Evolutionary conservation across 30 jellyfish, hydroid and myxozoan genomes (phyloP).

Genomic region (Hydractinia symbiolongicarpus): DNA sequence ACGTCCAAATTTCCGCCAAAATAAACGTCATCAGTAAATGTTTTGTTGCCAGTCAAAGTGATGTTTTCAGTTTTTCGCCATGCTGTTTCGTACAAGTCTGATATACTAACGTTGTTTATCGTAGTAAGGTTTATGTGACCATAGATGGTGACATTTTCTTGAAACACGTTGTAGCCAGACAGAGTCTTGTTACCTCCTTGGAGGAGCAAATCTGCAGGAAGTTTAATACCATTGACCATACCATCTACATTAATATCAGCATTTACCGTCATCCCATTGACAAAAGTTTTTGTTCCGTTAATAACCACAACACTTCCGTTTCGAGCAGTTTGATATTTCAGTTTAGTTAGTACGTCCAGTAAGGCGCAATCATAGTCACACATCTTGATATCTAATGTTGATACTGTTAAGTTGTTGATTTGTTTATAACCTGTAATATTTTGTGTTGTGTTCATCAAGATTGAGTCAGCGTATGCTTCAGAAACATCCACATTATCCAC

Average conservation of each 20-base stretch:
- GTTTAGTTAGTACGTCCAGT: not conserved
- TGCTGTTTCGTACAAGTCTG: slow-evolving; percentile 57
- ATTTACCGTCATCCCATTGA: slow-evolving; percentile 18
- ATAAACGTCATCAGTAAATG: slow-evolving; percentile 22
- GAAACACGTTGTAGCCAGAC: slow-evolving; percentile 54
- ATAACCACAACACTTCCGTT: not conserved
- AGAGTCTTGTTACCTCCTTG: slow-evolving; percentile 37
- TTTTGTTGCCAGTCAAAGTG: slow-evolving; percentile 41
- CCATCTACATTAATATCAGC: slow-evolving; percentile 43
- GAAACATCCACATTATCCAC: slow-evolving; percentile 62
- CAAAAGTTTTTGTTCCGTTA: slow-evolving; percentile 23
- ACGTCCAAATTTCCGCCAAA: slow-evolving; percentile 37
- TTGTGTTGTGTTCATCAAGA: slow-evolving; percentile 22
- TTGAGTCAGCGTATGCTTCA: slow-evolving; percentile 18
- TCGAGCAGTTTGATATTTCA: not conserved
- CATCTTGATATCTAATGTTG: not conserved
- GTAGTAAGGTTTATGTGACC: slow-evolving; percentile 36
- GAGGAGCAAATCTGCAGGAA: slow-evolving; percentile 48
- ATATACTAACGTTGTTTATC: slow-evolving; percentile 38
- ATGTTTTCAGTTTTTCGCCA: slow-evolving; percentile 18
- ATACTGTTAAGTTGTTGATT: slow-evolving; percentile 22
- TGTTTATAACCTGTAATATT: slow-evolving; percentile 26
- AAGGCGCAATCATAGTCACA: slow-evolving; percentile 13
- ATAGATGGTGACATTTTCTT: slow-evolving; percentile 21
- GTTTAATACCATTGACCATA: slow-evolving; percentile 50